Percentiles rank a stretch among this genome's conserved stretches.
Evolutionary conservation across 37 sponge, comb jelly and placozoan species (phyloP).

Genomic region (Halisarca cf. caerulea): DNA sequence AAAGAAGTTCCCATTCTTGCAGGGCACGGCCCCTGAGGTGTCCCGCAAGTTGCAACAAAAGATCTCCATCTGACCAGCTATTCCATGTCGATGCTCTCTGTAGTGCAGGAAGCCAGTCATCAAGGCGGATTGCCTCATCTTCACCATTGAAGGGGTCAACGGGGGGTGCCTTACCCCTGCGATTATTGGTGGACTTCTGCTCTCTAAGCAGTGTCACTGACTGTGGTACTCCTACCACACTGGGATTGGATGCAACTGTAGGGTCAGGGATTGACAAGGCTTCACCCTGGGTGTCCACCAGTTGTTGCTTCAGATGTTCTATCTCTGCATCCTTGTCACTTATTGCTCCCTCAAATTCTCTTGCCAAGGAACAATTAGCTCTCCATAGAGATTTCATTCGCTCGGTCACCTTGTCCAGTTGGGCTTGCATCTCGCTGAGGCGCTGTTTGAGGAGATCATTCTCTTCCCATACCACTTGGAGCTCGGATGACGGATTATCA

Average conservation of each 20-base stretch:
- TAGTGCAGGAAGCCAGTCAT: conserved; percentile 50
- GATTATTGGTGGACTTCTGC: neutral
- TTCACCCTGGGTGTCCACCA: neutral
- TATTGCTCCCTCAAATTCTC: conserved; percentile 6
- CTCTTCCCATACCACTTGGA: neutral
- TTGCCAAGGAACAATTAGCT: conserved; percentile 7
- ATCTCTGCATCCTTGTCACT: conserved; percentile 13
- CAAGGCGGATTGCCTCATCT: conserved; percentile 11
- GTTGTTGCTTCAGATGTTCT: neutral
- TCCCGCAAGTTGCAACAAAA: conserved; percentile 50
- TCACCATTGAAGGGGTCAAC: conserved; percentile 50
- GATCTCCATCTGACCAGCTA: conserved; percentile 46
- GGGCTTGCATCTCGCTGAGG: neutral
- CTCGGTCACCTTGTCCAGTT: neutral
- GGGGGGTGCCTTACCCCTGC: conserved; percentile 54
- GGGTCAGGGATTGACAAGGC: neutral
- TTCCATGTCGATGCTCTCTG: conserved; percentile 51
- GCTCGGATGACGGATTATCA: neutral
- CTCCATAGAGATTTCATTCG: conserved; percentile 17
- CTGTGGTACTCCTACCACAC: neutral
- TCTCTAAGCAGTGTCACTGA: neutral
- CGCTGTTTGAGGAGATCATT: neutral
- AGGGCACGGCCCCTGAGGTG: conserved; percentile 43
- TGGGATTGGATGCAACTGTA: neutral
- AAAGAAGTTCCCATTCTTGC: conserved; percentile 25